Evolutionary conservation across 2,113 vertebrate species (phyloP).

Genomic region (Thryonomys swinderianus): DNA sequence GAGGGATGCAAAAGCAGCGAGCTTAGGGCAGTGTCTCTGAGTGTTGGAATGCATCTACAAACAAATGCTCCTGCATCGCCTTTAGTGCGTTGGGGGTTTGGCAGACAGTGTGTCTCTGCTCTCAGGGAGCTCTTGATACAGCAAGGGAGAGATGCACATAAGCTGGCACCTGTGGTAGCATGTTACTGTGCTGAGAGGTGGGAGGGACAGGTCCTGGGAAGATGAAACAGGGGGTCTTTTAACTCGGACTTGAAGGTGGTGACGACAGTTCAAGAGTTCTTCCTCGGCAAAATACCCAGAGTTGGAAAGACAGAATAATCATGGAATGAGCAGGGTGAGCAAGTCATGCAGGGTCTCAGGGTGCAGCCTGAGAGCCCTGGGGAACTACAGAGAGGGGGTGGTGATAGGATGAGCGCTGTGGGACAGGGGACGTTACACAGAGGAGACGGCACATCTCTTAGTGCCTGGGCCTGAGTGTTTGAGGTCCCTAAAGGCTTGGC

Average conservation of each 20-base stretch:
- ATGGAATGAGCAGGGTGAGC: not conserved
- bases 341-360: not conserved
- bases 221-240: not conserved
- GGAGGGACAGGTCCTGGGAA: not conserved
- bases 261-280: not conserved
- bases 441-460: not conserved
- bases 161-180: not conserved
- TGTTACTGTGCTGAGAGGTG: not conserved
- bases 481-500: not conserved
- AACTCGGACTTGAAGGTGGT: not conserved
- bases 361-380: not conserved
- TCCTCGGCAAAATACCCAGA: conserved; percentile 18
- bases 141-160: not conserved
- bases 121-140: not conserved
- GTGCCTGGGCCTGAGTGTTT: not conserved
- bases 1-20: conserved; percentile 13
- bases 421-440: not conserved
- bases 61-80: not conserved
- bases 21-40: not conserved
- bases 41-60: conserved; percentile 25
- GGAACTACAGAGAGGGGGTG: not conserved
- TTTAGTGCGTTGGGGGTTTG: not conserved
- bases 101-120: not conserved
- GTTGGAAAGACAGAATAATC: not conserved
- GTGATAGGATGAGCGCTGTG: not conserved